phyloP scores from a whole-genome alignment of 1,140 invertebrate genomes.

The Diabrotica virgifera region DNA sequence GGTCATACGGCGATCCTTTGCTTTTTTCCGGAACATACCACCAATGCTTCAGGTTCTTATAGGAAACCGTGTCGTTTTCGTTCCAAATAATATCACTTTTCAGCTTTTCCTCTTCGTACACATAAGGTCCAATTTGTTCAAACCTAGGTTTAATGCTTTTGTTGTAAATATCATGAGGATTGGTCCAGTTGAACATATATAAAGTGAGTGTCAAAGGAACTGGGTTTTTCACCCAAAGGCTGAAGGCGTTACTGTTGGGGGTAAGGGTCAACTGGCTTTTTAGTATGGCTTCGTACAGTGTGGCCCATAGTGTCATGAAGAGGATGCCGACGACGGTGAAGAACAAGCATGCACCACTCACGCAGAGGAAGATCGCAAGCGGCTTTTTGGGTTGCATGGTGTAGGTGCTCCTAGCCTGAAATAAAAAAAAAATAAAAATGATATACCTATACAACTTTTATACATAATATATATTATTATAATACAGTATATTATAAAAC shows the following conservation, averaged over 20 bases:
- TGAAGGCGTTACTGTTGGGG: constrained; percentile 18
- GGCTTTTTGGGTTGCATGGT: constrained; percentile 27
- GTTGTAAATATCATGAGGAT: constrained; percentile 58
- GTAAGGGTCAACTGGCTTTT: constrained; percentile 23
- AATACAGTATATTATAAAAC: too few species aligned
- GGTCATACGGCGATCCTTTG: constrained; percentile 25
- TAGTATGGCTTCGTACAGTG: constrained; percentile 30
- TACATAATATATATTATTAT: too few species aligned
- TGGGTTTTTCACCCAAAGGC: constrained; percentile 33
- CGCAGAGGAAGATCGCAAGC: constrained; percentile 9
- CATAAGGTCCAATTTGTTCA: constrained; percentile 66
- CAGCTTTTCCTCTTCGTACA: constrained; percentile 62
- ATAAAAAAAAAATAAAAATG: background rate
- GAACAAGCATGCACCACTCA: constrained; percentile 16
- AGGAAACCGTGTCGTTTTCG: constrained; percentile 68
- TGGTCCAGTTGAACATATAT: constrained; percentile 82
- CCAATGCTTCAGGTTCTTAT: constrained; percentile 71
- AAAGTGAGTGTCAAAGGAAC: constrained; percentile 56
- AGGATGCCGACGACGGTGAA: constrained; percentile 30
- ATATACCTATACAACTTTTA: too few species aligned
- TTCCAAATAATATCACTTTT: constrained; percentile 71
- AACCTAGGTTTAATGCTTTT: constrained; percentile 23
- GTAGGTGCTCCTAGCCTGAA: constrained; percentile 11
- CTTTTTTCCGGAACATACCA: constrained; percentile 70
- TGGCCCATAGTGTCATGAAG: constrained; percentile 23